Evolutionary conservation across 2,888 invertebrate species (phyloP), one percentile per base, ranked within the genome.

Genomic region (Rhabditoides inermis): DNA sequence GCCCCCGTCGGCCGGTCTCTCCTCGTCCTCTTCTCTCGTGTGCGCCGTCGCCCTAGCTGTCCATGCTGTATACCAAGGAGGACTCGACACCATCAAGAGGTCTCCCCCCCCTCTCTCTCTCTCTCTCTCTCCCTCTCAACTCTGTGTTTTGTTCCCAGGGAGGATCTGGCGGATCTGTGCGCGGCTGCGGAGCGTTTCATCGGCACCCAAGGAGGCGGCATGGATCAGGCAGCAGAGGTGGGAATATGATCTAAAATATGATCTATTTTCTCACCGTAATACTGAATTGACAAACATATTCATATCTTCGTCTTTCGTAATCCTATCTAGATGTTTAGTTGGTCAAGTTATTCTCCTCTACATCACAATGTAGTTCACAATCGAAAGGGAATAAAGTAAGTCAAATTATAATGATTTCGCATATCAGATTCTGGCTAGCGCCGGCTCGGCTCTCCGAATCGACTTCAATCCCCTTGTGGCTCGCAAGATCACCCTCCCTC

Each of bases 141-240:
- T n/a, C n/a, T n/a, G n/a, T n/a, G n/a, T n/a, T n/a, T n/a, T n/a
- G n/a, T 40, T 60, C 23, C 37, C 20, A 65, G 63, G 42, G 51
- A 53, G 37, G 47, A 56, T n/a, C 80, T 95, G 64, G 92, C 95
- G 18, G 84, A 85, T 44, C 78, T 92, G 59, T 89, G 94, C 77
- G 91, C 94, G 0, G 82, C 82, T 62, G 86, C 89, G 76, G 98
- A 99, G 79, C 84, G 86, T 61, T 88, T 88, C 71, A 91, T 99
- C 66, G 98, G 98, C 23, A 94, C 95, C 1, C 87, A 90, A 79
- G 95, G 98, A 25, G 98, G 98, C 37, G 98, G 98, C 57, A 99
- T 99, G 98, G 98, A 99, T 79, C 98, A 99, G 80, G 94, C 98
- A 0, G 92, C 94, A 71, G 90, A 90, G 48, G 88, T 92, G 78